A percentile compares a stretch with the other conserved stretches of the same genome.
phyloP scores from a whole-genome alignment of 2,888 invertebrate species.

The Mythimna impura region DNA sequence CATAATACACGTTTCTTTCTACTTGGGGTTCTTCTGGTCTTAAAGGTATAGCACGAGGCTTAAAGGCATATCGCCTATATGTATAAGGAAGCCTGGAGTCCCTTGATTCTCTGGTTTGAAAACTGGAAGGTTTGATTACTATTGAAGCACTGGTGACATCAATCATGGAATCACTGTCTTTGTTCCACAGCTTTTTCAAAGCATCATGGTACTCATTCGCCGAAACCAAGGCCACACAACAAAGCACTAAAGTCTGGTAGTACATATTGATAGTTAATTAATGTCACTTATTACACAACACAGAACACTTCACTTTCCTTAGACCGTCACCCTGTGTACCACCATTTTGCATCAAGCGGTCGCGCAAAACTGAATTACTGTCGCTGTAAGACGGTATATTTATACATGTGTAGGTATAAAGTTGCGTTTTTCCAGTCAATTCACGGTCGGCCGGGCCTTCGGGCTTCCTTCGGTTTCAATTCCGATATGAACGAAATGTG shows the following conservation, averaged over 20 bases:
- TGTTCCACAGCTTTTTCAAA: slow-evolving; percentile 82
- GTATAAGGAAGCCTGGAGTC: slow-evolving; percentile 69
- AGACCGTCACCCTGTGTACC: slow-evolving; percentile 76
- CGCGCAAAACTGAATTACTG: slow-evolving; percentile 88
- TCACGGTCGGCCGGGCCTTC: slow-evolving; percentile 83
- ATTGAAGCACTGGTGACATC: slow-evolving; percentile 84
- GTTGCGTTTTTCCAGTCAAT: slow-evolving; percentile 86
- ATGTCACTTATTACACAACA: slow-evolving; percentile 75
- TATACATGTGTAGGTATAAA: slow-evolving; percentile 87
- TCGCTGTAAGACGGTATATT: slow-evolving; percentile 85
- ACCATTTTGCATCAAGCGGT: slow-evolving; percentile 88
- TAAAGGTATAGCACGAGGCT: slow-evolving; percentile 81
- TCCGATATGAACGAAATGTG: slow-evolving; percentile 82
- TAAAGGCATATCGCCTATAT: slow-evolving; percentile 78
- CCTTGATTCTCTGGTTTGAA: slow-evolving; percentile 62
- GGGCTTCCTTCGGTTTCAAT: slow-evolving; percentile 81
- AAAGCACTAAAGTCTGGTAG: slow-evolving; percentile 80
- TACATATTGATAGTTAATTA: slow-evolving; percentile 75
- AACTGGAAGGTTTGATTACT: slow-evolving; percentile 79
- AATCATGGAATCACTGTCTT: slow-evolving; percentile 80
- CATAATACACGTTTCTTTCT: slow-evolving; percentile 80
- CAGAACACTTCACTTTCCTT: slow-evolving; percentile 83
- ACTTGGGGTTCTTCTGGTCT: slow-evolving; percentile 73
- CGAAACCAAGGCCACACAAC: slow-evolving; percentile 72
- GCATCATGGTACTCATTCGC: slow-evolving; percentile 79